Conservation (phyloP, 2,113 vertebrate species). For the Xiphophorus maculatus region DNA sequence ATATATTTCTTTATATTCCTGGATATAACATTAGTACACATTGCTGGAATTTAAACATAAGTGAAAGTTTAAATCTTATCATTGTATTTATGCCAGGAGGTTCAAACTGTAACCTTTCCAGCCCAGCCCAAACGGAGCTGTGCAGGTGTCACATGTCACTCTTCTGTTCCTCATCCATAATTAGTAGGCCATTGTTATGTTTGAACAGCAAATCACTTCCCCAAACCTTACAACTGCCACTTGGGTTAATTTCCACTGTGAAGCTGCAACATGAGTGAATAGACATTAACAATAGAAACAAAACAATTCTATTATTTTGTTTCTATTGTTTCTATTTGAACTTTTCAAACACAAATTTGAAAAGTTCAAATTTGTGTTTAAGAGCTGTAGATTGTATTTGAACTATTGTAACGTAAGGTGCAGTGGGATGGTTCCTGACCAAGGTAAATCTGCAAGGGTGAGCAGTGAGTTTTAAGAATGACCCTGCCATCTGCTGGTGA, state of each 20-base stretch:
- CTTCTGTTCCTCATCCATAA: constrained; percentile 44
- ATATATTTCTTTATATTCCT: neutral
- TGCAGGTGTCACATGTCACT: constrained; percentile 7
- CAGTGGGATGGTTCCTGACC: neutral
- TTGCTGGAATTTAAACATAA: neutral
- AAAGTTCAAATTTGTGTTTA: neutral
- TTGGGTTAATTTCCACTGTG: constrained; percentile 21
- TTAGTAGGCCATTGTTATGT: constrained; percentile 34
- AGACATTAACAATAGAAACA: neutral
- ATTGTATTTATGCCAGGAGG: neutral
- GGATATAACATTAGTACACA: neutral
- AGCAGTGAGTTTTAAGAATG: neutral
- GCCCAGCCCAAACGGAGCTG: neutral
- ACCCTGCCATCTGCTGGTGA: constrained; percentile 65
- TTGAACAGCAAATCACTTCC: constrained; percentile 59
- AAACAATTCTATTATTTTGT: neutral
- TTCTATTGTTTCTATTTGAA: too few relatives aligned
- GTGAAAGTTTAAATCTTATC: neutral
- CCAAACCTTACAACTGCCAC: constrained; percentile 64
- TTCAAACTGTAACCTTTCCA: neutral
- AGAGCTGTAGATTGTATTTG: neutral
- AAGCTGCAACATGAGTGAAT: neutral
- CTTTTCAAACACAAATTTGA: neutral
- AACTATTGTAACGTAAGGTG: neutral
- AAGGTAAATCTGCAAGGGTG: neutral